Base-by-base conservation (phyloP, 2,797 vertebrate species). In the Peromyscus attwateri region DNA sequence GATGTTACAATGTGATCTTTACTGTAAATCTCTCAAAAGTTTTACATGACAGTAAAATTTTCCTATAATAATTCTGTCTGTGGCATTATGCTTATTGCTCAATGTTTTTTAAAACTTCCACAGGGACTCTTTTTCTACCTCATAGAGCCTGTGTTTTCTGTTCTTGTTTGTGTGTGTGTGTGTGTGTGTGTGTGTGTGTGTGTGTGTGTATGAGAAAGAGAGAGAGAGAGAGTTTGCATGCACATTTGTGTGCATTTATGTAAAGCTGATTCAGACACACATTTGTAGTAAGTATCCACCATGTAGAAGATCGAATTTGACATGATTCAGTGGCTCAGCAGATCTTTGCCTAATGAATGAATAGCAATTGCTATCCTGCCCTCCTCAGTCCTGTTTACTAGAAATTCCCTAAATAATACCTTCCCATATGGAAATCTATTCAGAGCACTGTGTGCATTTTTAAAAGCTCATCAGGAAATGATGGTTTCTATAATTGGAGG, bases 401-500 rank as follows among this genome's bases (percentile, higher is more conserved):
- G n/a, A 91, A 91, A 81, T 49, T 19, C 52, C 34, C 27, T 79
- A 57, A 87, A 81, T 87, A 75, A 91, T 23, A 10, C 40, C 52
- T 66, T 76, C 64, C 68, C 21, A 71, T 76, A 55, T 9, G 21
- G 46, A 92, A 80, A 87, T 71, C 55, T 17, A 92, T 90, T 31
- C 29, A 89, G 79, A 79, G 12, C 75, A 29, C 40, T 77, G 31
- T 75, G 46, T 73, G 55, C 25, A 17, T 77, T 92, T 95, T 89
- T 62, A 91, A 90, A 93, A 96, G 31, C 90, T 97, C 79, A 87
- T 96, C 80, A 93, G 87, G 68, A 95, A 97, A 87, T 91, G 25
- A 91, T 95, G 37, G 49, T 87, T 97, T 96, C 80, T 84, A 46
- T 96, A 95, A 96, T 95, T 97, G 81, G 10, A 71, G 9, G 91